Conservation (phyloP, 2,113 vertebrate species). For the Xiphorhynchus elegans region DNA sequence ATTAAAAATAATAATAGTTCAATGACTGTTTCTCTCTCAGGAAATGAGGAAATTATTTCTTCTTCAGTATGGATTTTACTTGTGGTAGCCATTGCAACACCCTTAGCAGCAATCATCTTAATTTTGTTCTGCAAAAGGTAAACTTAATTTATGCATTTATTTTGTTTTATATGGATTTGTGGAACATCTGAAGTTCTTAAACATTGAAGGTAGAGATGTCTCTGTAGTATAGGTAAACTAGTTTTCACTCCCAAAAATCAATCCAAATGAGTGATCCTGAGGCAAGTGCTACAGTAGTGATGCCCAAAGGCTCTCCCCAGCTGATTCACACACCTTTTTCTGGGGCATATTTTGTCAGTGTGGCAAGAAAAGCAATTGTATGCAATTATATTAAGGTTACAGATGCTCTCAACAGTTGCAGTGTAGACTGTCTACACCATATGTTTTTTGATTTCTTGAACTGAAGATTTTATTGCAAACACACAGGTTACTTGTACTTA, state of each 20-base stretch:
- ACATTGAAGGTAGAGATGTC: neutral
- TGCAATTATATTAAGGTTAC: neutral
- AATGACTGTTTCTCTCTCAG: neutral
- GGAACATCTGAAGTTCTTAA: neutral
- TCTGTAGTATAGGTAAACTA: neutral
- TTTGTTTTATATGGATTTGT: neutral
- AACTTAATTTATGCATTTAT: neutral
- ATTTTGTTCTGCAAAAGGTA: slow-evolving; percentile 29
- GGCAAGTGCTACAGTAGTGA: neutral
- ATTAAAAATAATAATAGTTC: neutral
- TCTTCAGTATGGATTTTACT: slow-evolving; percentile 3
- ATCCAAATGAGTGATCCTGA: neutral
- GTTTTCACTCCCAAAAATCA: neutral
- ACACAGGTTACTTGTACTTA: neutral
- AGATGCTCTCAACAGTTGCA: neutral
- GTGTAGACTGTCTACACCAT: neutral
- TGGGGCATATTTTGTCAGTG: neutral
- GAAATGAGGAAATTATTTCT: slow-evolving; percentile 9
- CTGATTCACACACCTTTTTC: neutral
- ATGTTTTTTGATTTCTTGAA: neutral
- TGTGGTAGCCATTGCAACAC: neutral
- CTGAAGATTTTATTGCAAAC: neutral
- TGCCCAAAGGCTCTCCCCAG: neutral
- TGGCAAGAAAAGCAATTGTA: neutral
- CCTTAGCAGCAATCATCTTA: neutral